Evolutionary conservation across 2,888 invertebrate species (phyloP).

Genomic region (Synanthedon vespiformis): DNA sequence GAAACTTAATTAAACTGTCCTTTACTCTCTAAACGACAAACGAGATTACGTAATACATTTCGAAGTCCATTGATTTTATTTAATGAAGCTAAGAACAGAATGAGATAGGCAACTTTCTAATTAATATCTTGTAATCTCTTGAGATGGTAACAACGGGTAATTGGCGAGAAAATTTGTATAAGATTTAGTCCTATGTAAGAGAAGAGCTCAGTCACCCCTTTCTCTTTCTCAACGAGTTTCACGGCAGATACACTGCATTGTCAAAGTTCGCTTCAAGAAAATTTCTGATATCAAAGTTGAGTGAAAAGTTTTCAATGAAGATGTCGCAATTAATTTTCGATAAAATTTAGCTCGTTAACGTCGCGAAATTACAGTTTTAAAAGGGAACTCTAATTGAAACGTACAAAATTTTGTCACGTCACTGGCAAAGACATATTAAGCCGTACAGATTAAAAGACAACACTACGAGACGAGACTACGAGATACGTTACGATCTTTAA

Average conservation of each 20-base stretch:
- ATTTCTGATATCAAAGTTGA: constrained; percentile 54
- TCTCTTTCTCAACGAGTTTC: constrained; percentile 13
- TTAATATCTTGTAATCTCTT: constrained; percentile 29
- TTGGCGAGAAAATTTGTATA: constrained; percentile 38
- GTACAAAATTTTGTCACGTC: constrained; percentile 55
- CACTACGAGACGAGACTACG: no score
- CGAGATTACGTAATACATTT: constrained; percentile 11
- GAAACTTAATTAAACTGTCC: constrained; percentile 10
- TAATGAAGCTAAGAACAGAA: constrained; percentile 25
- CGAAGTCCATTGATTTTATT: constrained; percentile 18
- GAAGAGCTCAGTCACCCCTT: constrained; percentile 32
- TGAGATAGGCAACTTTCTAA: constrained; percentile 27
- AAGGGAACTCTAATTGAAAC: constrained; percentile 56
- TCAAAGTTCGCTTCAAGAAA: constrained; percentile 43
- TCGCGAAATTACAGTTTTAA: constrained; percentile 56
- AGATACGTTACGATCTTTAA: no score
- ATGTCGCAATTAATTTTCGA: constrained; percentile 69
- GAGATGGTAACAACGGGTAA: constrained; percentile 24
- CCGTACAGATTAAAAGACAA: no score
- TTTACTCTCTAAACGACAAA: constrained; percentile 8
- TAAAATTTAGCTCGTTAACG: constrained; percentile 68
- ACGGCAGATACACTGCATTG: constrained; percentile 42
- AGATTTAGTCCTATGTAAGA: constrained; percentile 28
- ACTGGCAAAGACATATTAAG: no score
- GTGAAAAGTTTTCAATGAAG: constrained; percentile 62